Evolutionary conservation across 2,888 invertebrate genomes (phyloP).

Genomic region (Troides oblongomaculatus): DNA sequence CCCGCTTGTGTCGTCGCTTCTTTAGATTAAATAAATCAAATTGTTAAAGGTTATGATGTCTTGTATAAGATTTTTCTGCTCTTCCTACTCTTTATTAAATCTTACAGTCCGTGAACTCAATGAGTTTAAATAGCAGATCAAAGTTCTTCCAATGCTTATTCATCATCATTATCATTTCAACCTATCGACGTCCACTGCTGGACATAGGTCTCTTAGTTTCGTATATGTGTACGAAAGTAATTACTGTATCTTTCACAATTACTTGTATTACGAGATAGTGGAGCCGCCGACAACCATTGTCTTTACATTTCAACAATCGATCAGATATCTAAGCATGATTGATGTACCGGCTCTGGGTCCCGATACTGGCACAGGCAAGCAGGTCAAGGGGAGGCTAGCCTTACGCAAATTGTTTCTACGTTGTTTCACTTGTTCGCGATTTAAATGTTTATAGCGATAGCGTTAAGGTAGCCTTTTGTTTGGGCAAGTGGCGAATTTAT

Average conservation of each 20-base stretch:
- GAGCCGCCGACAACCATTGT: constrained; percentile 1
- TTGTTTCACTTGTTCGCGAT: constrained; percentile 13
- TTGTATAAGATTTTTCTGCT: too few relatives aligned
- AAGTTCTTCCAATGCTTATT: too few relatives aligned
- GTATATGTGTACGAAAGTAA: neutral
- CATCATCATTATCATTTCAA: too few relatives aligned
- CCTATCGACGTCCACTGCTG: too few relatives aligned
- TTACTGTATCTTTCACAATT: neutral
- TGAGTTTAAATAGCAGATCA: too few relatives aligned
- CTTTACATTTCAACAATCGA: constrained; percentile 16
- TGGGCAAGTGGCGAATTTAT: neutral
- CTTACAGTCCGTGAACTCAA: too few relatives aligned
- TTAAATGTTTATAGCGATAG: neutral
- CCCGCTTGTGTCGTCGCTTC: too few relatives aligned
- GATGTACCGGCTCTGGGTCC: constrained; percentile 49
- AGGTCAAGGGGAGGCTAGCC: constrained; percentile 57
- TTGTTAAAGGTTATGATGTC: too few relatives aligned
- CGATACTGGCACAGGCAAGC: constrained; percentile 54
- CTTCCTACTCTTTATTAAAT: too few relatives aligned
- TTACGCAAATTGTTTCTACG: constrained; percentile 48
- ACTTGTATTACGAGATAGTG: neutral
- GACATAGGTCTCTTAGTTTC: too few relatives aligned
- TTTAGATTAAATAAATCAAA: too few relatives aligned
- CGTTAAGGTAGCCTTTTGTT: neutral
- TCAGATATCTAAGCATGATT: constrained; percentile 37